Base-by-base conservation (phyloP, 2,888 invertebrate species). In the Podotricha telesiphe region DNA sequence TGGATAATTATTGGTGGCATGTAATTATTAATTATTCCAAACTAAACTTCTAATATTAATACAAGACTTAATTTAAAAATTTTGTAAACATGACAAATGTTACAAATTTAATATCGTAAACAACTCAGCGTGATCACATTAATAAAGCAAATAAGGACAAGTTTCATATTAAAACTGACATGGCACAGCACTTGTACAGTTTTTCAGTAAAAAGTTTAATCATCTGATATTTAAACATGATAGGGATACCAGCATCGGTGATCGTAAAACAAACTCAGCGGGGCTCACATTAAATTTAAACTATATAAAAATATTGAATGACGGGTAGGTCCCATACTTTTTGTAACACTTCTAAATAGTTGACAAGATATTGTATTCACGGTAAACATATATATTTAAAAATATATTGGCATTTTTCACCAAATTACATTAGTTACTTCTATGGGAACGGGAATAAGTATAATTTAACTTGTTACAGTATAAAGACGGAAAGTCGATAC, bases 241-340 rank as follows among this genome's bases (percentile, higher is more conserved):
- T 67, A 71, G 50, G 65, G 40, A 68, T 42, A 40, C 53, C 56
- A 53, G 56, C 34, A 40, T 37, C 48, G 75, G 72, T 69, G 70
- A 75, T 78, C 77, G 71, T 80, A 81, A 83, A 84, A 83, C 79
- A 81, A 83, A 85, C 84, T 65, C 80, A 79, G 79, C 79, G 76
- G 81, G 80, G 73, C 69, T 77, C 73, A 40, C 55, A 73, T 78
- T 75, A 77, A 78, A 77, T 72, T 72, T 77, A 47, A 62, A 47
- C 61, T 62, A 75, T 72, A 75, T 76, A 77, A 73, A 75, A 59
- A 61, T 37, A 45, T 53, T 53, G 67, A 56, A 67, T 62, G 69
- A 68, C 71, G 69, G 68, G 61, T 66, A 62, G 51, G 19, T 48
- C 20, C 61, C 42, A 65, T 56, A 53, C 48, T 69, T 73, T 73